Percentiles rank a stretch among this genome's conserved stretches.
Evolutionary conservation across 2,797 vertebrate genomes (phyloP).

Genomic region (Dendrocincla tyrannina): DNA sequence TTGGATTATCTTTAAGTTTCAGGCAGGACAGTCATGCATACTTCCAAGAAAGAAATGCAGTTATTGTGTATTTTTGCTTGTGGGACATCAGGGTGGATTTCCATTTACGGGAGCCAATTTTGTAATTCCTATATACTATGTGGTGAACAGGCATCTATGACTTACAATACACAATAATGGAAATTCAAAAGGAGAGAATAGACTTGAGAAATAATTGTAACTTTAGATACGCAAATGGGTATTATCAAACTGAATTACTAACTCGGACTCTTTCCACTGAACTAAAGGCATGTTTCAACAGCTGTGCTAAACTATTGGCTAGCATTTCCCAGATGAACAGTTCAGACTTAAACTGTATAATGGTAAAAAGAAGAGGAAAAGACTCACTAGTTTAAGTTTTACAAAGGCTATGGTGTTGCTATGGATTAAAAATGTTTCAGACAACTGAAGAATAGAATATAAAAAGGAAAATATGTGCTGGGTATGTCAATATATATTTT

Average conservation of each 20-base stretch:
- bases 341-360: conserved; percentile 31
- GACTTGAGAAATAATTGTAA: conserved; percentile 15
- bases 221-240: conserved; percentile 27
- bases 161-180: conserved; percentile 10
- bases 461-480: neutral
- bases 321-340: conserved; percentile 1
- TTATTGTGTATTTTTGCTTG: conserved; percentile 4
- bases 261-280: neutral
- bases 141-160: neutral
- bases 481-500: neutral
- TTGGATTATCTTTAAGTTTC: neutral
- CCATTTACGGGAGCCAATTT: conserved; percentile 7
- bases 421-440: neutral
- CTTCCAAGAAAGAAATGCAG: conserved; percentile 18
- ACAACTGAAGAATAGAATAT: neutral
- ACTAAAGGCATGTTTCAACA: conserved; percentile 48
- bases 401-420: neutral
- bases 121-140: neutral
- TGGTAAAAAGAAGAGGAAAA: neutral
- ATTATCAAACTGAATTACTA: conserved; percentile 5
- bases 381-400: neutral
- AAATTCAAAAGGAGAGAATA: conserved; percentile 36
- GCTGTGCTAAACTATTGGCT: conserved; percentile 32
- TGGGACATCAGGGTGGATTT: conserved; percentile 18
- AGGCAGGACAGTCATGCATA: neutral